A percentile compares a stretch with the other conserved stretches of the same genome.
These are phyloP conservation scores for Triplophysa rosa DNA, from an alignment of 2,113 vertebrate species.

Conservation along the genomic window DNA sequence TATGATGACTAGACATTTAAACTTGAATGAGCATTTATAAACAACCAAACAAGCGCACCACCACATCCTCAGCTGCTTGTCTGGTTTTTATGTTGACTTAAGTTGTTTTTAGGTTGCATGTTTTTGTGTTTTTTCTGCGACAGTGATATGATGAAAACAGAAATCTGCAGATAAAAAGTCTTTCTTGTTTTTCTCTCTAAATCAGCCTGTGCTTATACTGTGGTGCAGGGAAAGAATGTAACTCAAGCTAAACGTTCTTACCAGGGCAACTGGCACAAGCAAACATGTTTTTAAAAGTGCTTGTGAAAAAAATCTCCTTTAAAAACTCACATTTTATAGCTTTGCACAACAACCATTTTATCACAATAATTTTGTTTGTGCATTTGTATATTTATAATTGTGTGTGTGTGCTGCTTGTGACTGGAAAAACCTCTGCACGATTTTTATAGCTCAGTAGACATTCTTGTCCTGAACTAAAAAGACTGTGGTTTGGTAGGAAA, in stretches of 20 bases:
- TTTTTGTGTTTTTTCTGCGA: not conserved
- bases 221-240: constrained; percentile 4
- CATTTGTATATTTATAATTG: not conserved
- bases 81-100: not conserved
- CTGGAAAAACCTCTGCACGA: constrained; percentile 29
- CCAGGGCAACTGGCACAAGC: not conserved
- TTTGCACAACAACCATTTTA: not conserved
- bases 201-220: not conserved
- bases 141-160: not conserved
- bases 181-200: not conserved
- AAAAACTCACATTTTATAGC: not conserved
- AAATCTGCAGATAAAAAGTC: not conserved
- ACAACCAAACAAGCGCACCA: constrained; percentile 4
- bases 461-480: constrained; percentile 55
- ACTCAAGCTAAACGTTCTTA: constrained; percentile 21
- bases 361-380: not conserved
- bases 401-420: constrained; percentile 31
- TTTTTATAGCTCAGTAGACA: constrained; percentile 69
- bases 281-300: constrained; percentile 19
- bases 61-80: constrained; percentile 1
- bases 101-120: not conserved
- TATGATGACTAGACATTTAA: not conserved
- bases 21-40: not conserved
- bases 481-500: constrained; percentile 57
- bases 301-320: not conserved